These are phyloP conservation scores for Schizaphis graminum DNA, from an alignment of 2,888 invertebrate species.

Conservation along the genomic window DNA sequence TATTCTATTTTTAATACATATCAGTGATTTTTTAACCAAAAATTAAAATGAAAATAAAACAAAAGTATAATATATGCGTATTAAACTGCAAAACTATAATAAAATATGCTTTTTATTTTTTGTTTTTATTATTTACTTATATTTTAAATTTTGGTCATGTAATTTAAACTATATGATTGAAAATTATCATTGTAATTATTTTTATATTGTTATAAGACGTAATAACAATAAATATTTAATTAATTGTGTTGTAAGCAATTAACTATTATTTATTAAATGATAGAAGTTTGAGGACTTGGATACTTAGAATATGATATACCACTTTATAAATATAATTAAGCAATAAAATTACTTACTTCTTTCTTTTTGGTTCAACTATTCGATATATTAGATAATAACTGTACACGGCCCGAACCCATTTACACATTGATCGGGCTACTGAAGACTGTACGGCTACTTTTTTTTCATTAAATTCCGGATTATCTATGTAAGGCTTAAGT, in stretches of 20 bases:
- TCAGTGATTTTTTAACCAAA: not conserved
- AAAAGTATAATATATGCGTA: not conserved
- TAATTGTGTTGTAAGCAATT: not conserved
- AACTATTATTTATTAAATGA: too few relatives aligned
- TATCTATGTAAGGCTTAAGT: constrained; percentile 84
- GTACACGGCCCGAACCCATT: constrained; percentile 94
- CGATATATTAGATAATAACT: constrained; percentile 88
- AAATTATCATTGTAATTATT: too few relatives aligned
- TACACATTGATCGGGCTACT: constrained; percentile 90
- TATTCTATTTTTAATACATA: not conserved
- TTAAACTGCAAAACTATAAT: not conserved
- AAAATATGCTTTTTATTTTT: not conserved
- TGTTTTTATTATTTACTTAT: not conserved
- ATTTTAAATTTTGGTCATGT: not conserved
- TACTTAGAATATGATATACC: not conserved
- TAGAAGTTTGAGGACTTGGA: too few relatives aligned
- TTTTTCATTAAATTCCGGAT: constrained; percentile 89
- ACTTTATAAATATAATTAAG: not conserved
- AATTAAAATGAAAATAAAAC: not conserved
- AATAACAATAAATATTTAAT: not conserved
- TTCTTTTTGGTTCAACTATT: constrained; percentile 89
- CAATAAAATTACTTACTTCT: constrained; percentile 69
- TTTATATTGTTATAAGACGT: too few relatives aligned
- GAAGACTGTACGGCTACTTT: constrained; percentile 87
- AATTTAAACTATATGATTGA: not conserved